A percentile compares a stretch with the other conserved stretches of the same genome.
phyloP scores from a whole-genome alignment of 2,888 invertebrate genomes.

The Encarsia formosa region DNA sequence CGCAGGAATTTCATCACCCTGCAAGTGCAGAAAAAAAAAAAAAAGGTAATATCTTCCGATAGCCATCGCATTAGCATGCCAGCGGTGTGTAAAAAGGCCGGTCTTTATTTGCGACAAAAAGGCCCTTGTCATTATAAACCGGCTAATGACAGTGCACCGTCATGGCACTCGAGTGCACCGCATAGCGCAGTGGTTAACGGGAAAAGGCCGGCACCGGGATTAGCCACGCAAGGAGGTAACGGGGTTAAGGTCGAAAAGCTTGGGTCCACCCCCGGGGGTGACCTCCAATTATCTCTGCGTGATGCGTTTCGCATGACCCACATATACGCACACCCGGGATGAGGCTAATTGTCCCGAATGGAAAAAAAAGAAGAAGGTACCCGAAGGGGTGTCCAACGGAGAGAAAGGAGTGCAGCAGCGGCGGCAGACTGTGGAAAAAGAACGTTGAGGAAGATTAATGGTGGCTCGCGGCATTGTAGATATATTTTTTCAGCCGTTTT shows the following conservation, averaged over 20 bases:
- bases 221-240: constrained; percentile 33
- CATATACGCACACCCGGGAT: constrained; percentile 25
- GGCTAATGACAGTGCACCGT: constrained; percentile 22
- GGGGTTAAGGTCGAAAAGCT: constrained; percentile 34
- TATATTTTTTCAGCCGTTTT: constrained; percentile 51
- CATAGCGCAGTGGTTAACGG: constrained; percentile 33
- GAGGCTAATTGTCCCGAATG: constrained; percentile 13
- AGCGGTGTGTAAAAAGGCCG: not conserved
- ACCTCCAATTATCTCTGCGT: constrained; percentile 23
- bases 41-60: too few species aligned
- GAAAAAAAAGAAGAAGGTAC: constrained; percentile 38
- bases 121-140: constrained; percentile 15
- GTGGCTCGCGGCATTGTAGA: constrained; percentile 51
- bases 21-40: too few species aligned
- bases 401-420: constrained; percentile 26
- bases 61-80: too few species aligned
- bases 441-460: constrained; percentile 49
- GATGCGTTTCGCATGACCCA: constrained; percentile 18
- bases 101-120: constrained; percentile 5
- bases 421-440: constrained; percentile 27
- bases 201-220: not conserved
- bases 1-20: too few species aligned
- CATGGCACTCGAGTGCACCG: constrained; percentile 27
- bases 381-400: constrained; percentile 46
- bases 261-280: constrained; percentile 32